These are phyloP conservation scores for Ceratina australensis DNA, from an alignment of 1,140 invertebrate genomes.

Conservation along the genomic window DNA sequence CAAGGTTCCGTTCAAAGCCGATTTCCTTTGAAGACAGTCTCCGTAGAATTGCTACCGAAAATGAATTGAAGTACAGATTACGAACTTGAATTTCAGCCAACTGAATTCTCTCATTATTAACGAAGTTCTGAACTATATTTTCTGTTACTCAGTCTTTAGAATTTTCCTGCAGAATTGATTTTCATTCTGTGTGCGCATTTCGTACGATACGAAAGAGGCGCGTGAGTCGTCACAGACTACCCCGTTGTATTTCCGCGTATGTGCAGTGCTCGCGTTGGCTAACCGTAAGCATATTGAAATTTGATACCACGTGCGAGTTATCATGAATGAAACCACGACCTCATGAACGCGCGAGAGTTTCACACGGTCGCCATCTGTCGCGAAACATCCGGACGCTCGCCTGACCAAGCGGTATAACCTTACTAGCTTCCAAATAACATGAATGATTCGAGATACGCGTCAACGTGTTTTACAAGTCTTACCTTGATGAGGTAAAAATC, in stretches of 20 bases:
- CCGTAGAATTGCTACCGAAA: too few relatives aligned
- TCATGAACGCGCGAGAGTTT: slow-evolving; percentile 1
- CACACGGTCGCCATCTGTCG: slow-evolving; percentile 57
- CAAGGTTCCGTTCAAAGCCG: too few relatives aligned
- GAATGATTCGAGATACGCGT: background rate
- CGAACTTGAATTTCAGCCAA: too few relatives aligned
- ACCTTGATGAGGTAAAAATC: slow-evolving; percentile 78
- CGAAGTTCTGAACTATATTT: too few relatives aligned
- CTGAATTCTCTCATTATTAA: too few relatives aligned
- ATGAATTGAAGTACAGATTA: too few relatives aligned
- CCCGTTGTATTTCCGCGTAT: slow-evolving; percentile 21
- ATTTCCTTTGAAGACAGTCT: too few relatives aligned
- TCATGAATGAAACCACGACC: slow-evolving; percentile 59
- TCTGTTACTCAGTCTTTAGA: too few relatives aligned
- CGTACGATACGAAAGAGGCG: background rate
- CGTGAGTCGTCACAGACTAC: background rate
- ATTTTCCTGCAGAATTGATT: too few relatives aligned
- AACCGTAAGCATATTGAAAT: slow-evolving; percentile 53
- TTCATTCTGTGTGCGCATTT: too few relatives aligned
- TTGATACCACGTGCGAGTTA: slow-evolving; percentile 54
- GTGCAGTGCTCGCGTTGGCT: background rate
- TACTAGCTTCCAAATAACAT: background rate
- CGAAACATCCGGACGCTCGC: slow-evolving; percentile 11
- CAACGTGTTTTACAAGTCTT: slow-evolving; percentile 50
- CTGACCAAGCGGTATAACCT: slow-evolving; percentile 28